Evolutionary conservation across 1,140 invertebrate genomes (phyloP).

Genomic region (Drosophila melanica): DNA sequence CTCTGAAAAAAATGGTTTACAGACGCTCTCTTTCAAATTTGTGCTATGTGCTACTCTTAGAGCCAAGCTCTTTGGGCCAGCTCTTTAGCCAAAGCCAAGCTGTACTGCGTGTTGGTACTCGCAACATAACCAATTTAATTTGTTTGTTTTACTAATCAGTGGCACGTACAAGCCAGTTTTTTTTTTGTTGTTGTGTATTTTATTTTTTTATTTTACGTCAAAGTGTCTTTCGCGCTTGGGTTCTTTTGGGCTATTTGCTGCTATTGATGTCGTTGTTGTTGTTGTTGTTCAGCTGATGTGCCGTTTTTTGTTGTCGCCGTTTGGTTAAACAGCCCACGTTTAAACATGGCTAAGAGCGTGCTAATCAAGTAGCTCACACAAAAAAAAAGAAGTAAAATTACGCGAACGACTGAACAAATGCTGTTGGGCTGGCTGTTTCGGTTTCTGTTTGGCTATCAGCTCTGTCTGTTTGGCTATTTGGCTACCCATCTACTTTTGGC

Average conservation of each 20-base stretch:
- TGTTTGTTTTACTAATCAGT: slow-evolving; percentile 80
- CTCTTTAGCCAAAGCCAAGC: slow-evolving; percentile 10
- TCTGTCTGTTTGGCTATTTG: slow-evolving; percentile 43
- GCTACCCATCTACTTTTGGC: slow-evolving; percentile 39
- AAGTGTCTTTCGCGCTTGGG: slow-evolving; percentile 65
- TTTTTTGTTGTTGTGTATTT: background rate
- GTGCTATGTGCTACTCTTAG: background rate
- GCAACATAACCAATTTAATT: slow-evolving; percentile 65
- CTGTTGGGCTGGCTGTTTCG: slow-evolving; percentile 34
- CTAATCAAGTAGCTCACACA: slow-evolving; percentile 74
- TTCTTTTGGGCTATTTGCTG: slow-evolving; percentile 22
- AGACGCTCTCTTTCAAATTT: background rate
- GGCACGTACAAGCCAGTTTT: slow-evolving; percentile 71
- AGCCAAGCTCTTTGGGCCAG: slow-evolving; percentile 6
- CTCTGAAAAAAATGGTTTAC: no score
- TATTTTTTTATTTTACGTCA: slow-evolving; percentile 43
- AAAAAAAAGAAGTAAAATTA: slow-evolving; percentile 59
- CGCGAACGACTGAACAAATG: slow-evolving; percentile 69
- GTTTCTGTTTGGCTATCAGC: slow-evolving; percentile 16
- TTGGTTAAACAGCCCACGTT: slow-evolving; percentile 77
- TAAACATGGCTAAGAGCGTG: slow-evolving; percentile 77
- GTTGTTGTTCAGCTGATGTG: slow-evolving; percentile 29
- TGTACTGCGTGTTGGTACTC: slow-evolving; percentile 11
- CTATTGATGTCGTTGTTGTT: slow-evolving; percentile 21
- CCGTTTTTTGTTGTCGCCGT: slow-evolving; percentile 43